These are phyloP conservation scores for Portunus trituberculatus DNA, from an alignment of 1,140 invertebrate species.

Conservation along the genomic window DNA sequence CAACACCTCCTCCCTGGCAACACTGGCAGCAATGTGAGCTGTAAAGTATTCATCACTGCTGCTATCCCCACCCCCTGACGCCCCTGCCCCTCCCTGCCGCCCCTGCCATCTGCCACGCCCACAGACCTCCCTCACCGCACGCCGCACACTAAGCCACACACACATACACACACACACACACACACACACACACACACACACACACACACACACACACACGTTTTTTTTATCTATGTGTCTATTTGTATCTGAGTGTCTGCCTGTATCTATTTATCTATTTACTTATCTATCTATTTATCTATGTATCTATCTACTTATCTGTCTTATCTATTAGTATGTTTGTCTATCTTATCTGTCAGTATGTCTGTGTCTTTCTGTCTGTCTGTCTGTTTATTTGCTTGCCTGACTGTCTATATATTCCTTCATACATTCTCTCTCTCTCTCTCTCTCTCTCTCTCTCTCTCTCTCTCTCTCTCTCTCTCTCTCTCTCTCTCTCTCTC, in stretches of 20 bases:
- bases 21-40: background rate
- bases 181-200: no score
- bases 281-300: background rate
- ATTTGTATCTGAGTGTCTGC: no score
- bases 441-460: slow-evolving; percentile 33
- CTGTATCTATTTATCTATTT: background rate
- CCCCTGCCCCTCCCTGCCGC: background rate
- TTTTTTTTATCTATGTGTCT: no score
- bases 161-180: no score
- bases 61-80: background rate
- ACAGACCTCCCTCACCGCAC: no score
- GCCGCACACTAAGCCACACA: no score
- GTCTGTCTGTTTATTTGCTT: background rate
- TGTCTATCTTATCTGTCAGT: background rate
- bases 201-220: no score
- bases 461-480: slow-evolving; percentile 25
- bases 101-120: background rate
- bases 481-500: slow-evolving; percentile 36
- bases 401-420: background rate
- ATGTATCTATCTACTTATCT: background rate
- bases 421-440: background rate
- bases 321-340: background rate
- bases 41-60: background rate
- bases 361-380: background rate
- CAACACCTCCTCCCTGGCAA: background rate